phyloP scores from a whole-genome alignment of 2,113 vertebrate species.

The Archocentrus centrarchus region DNA sequence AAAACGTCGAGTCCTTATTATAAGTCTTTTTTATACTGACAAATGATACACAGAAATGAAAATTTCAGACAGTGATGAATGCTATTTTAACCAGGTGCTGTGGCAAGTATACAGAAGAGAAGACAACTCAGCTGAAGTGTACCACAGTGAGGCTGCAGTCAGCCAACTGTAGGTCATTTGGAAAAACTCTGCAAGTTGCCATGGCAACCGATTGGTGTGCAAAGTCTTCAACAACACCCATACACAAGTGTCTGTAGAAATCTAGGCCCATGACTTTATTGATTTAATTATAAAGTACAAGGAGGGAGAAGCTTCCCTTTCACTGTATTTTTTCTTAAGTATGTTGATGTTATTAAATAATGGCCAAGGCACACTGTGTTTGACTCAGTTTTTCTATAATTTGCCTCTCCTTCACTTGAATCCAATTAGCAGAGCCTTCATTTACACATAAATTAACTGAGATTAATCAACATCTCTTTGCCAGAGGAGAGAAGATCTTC shows the following conservation, averaged over 20 bases:
- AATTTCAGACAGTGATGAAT: background rate
- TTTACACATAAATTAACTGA: slow-evolving; percentile 67
- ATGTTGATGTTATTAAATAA: slow-evolving; percentile 30
- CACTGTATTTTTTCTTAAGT: background rate
- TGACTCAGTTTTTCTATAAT: slow-evolving; percentile 33
- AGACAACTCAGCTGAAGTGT: slow-evolving; percentile 40
- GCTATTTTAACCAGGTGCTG: slow-evolving; percentile 15
- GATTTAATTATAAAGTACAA: slow-evolving; percentile 23
- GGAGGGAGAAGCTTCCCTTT: background rate
- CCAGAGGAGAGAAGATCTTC: slow-evolving; percentile 50
- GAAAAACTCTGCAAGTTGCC: slow-evolving; percentile 64
- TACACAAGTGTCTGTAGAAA: slow-evolving; percentile 42
- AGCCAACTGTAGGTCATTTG: slow-evolving; percentile 56
- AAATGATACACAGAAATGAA: background rate
- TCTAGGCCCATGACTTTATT: slow-evolving; percentile 28
- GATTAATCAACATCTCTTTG: slow-evolving; percentile 61
- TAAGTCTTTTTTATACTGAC: background rate
- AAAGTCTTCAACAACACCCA: slow-evolving; percentile 54
- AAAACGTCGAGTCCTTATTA: too few relatives aligned
- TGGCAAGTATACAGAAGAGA: background rate
- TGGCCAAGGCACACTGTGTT: slow-evolving; percentile 18
- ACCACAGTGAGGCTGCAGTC: slow-evolving; percentile 56
- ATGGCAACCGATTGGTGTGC: slow-evolving; percentile 66
- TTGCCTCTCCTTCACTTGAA: slow-evolving; percentile 29
- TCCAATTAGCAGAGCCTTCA: slow-evolving; percentile 61